phyloP scores from a whole-genome alignment of 2,888 invertebrate species.

The Salpingus planirostris region DNA sequence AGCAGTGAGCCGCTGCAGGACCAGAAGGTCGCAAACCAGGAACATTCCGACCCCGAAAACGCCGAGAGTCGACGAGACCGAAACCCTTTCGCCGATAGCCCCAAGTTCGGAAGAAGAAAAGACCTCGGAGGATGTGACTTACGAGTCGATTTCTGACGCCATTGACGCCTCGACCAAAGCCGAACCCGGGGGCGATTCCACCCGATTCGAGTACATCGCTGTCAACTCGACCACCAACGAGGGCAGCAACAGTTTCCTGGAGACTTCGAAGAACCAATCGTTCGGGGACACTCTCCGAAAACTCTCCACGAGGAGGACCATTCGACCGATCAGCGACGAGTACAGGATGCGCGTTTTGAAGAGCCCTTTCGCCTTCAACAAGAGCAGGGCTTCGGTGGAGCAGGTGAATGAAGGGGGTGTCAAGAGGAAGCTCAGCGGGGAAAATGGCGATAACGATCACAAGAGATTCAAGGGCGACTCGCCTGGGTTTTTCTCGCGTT shows the following conservation, averaged over 20 bases:
- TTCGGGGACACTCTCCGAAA: conserved; percentile 26
- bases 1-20: conserved; percentile 26
- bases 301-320: conserved; percentile 24
- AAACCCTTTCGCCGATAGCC: conserved; percentile 5
- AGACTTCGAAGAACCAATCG: conserved; percentile 23
- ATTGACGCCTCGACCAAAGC: conserved; percentile 29
- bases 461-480: conserved; percentile 29
- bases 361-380: too few species aligned
- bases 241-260: conserved; percentile 22
- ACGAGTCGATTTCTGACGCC: conserved; percentile 5
- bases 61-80: conserved; percentile 27
- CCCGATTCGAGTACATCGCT: conserved; percentile 26
- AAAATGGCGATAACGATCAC: conserved; percentile 23
- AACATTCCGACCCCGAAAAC: conserved; percentile 39
- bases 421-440: conserved; percentile 30
- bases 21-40: conserved; percentile 35
- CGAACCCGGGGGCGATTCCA: conserved; percentile 31
- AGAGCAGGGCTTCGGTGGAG: conserved; percentile 18
- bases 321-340: conserved; percentile 23
- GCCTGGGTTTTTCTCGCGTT: conserved; percentile 25
- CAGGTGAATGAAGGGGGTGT: conserved; percentile 19
- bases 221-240: conserved; percentile 8
- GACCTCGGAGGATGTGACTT: background rate
- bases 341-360: conserved; percentile 13
- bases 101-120: background rate